Evolutionary conservation across 2,888 invertebrate genomes (phyloP), one percentile per base, ranked within the genome.

Genomic region (Aquatica leii): DNA sequence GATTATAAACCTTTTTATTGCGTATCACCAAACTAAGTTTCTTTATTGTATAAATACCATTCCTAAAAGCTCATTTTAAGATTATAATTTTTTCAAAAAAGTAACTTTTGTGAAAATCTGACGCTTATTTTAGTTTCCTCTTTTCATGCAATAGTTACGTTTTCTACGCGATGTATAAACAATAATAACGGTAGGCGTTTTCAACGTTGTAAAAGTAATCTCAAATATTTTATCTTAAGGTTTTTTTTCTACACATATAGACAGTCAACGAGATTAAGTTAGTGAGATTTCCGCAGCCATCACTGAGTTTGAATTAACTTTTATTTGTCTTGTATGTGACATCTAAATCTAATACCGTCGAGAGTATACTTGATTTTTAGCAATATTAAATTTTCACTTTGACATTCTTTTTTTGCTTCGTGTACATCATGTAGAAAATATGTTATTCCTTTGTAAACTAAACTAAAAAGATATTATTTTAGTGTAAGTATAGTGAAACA

Each of bases 381-480:
- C 20, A 15, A 41, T 14, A 14, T 41, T 14, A 41, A 41, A 14
- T 46, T 46, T 46, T 46, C 46, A 46, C 46, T 46, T 46, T 46
- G 46, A 46, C 11, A 46, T 46, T 18, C 18, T 17, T 9, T 17
- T 46, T 17, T 20, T 17, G 8, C 8, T 20, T 17, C 6, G 46
- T 5, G 46, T n/a, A 18, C n/a, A 11, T 46, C 18, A 8, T 11
- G 46, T 18, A 9, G 46, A 46, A 46, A 46, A 20, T 20, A 20
- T 18, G 24, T 24, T 24, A 24, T 24, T 24, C 24, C 14, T 12
- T 43, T 43, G 43, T 37, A 31, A 35, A 52, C 6, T 34, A 52
- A 52, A 37, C 24, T 20, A 24, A 54, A 41, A 54, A 21, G 18
- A 37, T 34, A 41, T 57, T 49, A 57, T 37, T 58, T 51, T 40